Percentiles rank a stretch among this genome's conserved stretches.
phyloP scores from a whole-genome alignment of 64 coral and sea anemone species.

The Stylophora pistillata region DNA sequence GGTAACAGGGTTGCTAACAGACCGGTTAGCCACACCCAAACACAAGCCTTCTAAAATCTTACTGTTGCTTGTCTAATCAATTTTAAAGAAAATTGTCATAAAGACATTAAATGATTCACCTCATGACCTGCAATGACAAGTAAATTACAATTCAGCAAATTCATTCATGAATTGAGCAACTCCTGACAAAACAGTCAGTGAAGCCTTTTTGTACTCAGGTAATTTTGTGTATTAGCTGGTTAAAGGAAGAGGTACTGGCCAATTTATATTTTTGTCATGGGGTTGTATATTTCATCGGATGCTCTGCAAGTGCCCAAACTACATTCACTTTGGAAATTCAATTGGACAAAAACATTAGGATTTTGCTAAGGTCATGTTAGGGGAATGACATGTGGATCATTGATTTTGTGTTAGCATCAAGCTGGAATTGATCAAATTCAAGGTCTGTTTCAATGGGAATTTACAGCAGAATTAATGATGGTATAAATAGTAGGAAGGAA shows the following conservation, averaged over 20 bases:
- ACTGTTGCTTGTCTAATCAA: background rate
- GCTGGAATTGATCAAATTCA: constrained; percentile 3
- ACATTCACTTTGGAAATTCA: background rate
- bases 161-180: too few species aligned
- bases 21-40: constrained; percentile 20
- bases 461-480: background rate
- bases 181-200: too few species aligned
- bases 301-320: too few species aligned
- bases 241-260: too few species aligned
- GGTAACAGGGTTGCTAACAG: constrained; percentile 1
- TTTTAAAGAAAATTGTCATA: background rate
- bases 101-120: background rate
- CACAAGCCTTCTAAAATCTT: constrained; percentile 13
- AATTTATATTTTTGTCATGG: too few species aligned
- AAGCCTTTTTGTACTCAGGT: too few species aligned
- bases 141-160: too few species aligned
- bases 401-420: background rate
- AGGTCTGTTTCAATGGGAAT: background rate
- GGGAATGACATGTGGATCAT: background rate
- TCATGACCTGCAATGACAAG: background rate
- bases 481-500: background rate
- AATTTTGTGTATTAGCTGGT: too few species aligned
- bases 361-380: background rate
- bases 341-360: background rate
- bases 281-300: too few species aligned